phyloP scores from a whole-genome alignment of 2,797 vertebrate species.

The Coranthus polyacanthus region DNA sequence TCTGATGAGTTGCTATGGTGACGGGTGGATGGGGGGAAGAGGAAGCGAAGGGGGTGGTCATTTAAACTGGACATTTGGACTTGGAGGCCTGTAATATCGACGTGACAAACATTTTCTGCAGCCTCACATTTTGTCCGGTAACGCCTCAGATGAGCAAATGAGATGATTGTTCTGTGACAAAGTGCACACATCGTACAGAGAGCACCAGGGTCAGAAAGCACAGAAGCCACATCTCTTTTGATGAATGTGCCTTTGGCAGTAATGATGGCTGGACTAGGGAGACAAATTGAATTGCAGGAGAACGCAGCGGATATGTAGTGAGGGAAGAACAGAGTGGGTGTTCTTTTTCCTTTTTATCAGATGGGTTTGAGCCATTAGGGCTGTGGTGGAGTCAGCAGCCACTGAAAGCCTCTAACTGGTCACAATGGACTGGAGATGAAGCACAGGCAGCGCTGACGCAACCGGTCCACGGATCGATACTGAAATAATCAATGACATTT shows the following conservation, averaged over 20 bases:
- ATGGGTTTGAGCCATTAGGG: slow-evolving; percentile 64
- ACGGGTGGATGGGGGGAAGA: too few relatives aligned
- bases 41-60: too few relatives aligned
- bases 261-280: slow-evolving; percentile 58
- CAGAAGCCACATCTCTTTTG: slow-evolving; percentile 42
- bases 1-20: too few relatives aligned
- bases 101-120: too few relatives aligned
- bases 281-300: slow-evolving; percentile 72
- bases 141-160: slow-evolving; percentile 24
- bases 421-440: too few relatives aligned
- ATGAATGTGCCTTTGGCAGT: slow-evolving; percentile 68
- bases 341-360: slow-evolving; percentile 66
- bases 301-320: slow-evolving; percentile 61
- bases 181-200: slow-evolving; percentile 30
- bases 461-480: too few relatives aligned
- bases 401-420: slow-evolving; percentile 58
- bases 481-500: too few relatives aligned
- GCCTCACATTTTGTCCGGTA: slow-evolving; percentile 3
- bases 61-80: too few relatives aligned
- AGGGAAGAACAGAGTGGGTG: slow-evolving; percentile 61
- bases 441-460: too few relatives aligned
- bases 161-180: slow-evolving; percentile 42
- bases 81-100: too few relatives aligned
- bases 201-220: slow-evolving; percentile 27
- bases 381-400: slow-evolving; percentile 46